These are phyloP conservation scores for Ctenomys sociabilis DNA, from an alignment of 2,113 vertebrate genomes.

Conservation along the genomic window DNA sequence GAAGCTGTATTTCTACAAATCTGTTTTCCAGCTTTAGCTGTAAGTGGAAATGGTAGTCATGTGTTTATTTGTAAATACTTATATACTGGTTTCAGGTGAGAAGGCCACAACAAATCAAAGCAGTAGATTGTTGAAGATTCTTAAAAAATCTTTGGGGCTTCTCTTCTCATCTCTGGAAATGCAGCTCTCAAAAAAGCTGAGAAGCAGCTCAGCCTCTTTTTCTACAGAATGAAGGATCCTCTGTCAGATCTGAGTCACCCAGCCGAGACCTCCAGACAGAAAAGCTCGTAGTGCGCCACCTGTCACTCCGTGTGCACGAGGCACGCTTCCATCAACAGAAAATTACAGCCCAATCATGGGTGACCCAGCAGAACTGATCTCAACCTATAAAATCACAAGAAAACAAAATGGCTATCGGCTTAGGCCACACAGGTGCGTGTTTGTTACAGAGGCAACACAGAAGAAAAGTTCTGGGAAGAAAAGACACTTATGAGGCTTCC, in stretches of 20 bases:
- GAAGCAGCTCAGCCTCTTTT: neutral
- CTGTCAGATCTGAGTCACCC: too few relatives aligned
- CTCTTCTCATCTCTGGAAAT: neutral
- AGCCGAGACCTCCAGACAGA: neutral
- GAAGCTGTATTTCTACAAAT: neutral
- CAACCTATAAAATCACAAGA: neutral
- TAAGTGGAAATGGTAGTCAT: rapidly evolving
- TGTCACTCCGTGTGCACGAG: neutral
- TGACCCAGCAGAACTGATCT: neutral
- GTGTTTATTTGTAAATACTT: neutral
- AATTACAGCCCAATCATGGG: neutral
- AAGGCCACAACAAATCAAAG: neutral
- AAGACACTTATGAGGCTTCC: neutral
- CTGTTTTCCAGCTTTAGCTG: neutral
- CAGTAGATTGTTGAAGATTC: neutral
- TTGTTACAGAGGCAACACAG: neutral
- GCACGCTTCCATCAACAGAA: neutral
- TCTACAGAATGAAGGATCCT: rapidly evolving
- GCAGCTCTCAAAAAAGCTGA: rapidly evolving
- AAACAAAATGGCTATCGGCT: neutral
- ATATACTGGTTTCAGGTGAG: neutral
- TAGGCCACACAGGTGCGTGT: neutral
- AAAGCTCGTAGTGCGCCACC: rapidly evolving
- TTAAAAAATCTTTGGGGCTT: neutral
- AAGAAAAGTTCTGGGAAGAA: neutral